These are phyloP conservation scores for Phacellophora camtschatica DNA, from an alignment of 30 jellyfish, hydroid and myxozoan species.

Conservation along the genomic window DNA sequence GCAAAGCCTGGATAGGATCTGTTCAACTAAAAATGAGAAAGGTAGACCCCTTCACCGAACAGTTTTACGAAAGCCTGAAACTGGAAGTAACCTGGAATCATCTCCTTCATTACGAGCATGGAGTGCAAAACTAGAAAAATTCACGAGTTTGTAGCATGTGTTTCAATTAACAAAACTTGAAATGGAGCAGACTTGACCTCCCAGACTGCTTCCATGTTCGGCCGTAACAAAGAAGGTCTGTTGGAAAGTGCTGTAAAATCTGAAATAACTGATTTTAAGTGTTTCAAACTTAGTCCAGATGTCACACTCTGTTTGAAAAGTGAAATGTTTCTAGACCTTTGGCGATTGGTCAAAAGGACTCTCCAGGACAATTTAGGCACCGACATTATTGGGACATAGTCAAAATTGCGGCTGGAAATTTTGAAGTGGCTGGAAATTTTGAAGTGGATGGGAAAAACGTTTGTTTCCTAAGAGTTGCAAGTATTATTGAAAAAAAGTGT, in stretches of 20 bases:
- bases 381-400: neutral
- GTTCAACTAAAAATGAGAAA: neutral
- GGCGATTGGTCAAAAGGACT: neutral
- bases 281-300: neutral
- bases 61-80: neutral
- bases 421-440: neutral
- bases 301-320: neutral
- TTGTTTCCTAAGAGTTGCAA: slow-evolving; percentile 1
- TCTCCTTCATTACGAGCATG: neutral
- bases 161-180: neutral
- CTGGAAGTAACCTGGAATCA: neutral
- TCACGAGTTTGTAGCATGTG: neutral
- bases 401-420: neutral
- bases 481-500: neutral
- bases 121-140: neutral
- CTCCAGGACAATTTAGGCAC: neutral
- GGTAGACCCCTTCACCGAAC: slow-evolving; percentile 3
- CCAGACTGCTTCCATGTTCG: neutral
- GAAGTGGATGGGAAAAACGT: neutral
- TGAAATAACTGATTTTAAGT: neutral
- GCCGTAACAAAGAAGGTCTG: neutral
- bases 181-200: neutral
- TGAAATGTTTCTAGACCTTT: neutral
- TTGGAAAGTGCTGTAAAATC: neutral
- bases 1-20: neutral